Evolutionary conservation across 2,888 invertebrate genomes (phyloP).

Genomic region (Aquatica leii): DNA sequence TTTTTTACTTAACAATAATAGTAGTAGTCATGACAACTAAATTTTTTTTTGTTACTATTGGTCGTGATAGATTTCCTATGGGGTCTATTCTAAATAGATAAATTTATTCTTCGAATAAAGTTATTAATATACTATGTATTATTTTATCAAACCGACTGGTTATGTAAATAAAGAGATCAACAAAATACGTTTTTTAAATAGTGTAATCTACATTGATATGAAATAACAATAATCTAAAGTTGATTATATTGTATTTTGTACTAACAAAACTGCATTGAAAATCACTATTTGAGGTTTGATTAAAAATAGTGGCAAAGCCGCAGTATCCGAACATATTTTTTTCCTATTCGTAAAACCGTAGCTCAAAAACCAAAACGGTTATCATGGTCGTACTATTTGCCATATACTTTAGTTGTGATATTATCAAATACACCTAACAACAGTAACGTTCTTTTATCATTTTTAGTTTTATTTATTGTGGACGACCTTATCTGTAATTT

Average conservation of each 20-base stretch:
- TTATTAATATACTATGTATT: background rate
- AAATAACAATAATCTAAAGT: constrained; percentile 3
- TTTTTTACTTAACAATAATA: too few relatives aligned
- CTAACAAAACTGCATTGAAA: constrained; percentile 6
- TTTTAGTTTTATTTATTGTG: constrained; percentile 3
- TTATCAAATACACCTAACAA: constrained; percentile 6
- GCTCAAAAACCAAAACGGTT: background rate
- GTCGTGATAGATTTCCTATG: too few relatives aligned
- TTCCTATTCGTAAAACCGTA: background rate
- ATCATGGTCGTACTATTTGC: background rate
- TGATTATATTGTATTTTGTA: constrained; percentile 10
- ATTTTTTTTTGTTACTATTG: too few relatives aligned
- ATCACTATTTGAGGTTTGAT: constrained; percentile 10
- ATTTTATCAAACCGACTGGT: background rate
- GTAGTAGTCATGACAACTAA: too few relatives aligned
- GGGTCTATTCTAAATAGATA: background rate
- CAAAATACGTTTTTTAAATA: background rate
- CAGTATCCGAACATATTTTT: constrained; percentile 7
- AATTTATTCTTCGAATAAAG: background rate
- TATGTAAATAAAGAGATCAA: constrained; percentile 12
- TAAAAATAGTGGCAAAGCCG: constrained; percentile 3
- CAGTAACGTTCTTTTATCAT: constrained; percentile 3
- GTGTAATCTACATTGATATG: constrained; percentile 9
- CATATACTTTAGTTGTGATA: background rate
- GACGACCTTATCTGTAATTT: background rate